Conservation (phyloP, 2,797 vertebrate genomes). For the Buceros bicornis region DNA sequence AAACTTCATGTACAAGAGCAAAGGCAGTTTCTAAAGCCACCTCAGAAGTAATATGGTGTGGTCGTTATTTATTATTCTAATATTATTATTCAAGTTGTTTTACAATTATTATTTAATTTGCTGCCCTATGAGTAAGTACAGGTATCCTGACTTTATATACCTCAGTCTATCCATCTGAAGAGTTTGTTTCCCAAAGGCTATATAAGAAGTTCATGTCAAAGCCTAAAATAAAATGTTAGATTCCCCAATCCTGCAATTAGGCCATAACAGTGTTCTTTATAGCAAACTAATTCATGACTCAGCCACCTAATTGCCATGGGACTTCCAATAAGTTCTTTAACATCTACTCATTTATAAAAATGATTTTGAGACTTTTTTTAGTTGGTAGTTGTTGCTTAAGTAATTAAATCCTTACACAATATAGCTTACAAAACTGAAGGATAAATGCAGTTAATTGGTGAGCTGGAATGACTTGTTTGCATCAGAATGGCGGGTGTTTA, state of each 20-base stretch:
- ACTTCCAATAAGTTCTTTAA: constrained; percentile 43
- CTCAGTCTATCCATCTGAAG: neutral
- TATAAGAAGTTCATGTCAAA: constrained; percentile 11
- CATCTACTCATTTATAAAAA: constrained; percentile 35
- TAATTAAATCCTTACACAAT: constrained; percentile 46
- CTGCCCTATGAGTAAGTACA: constrained; percentile 32
- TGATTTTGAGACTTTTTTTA: neutral
- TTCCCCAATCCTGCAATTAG: constrained; percentile 40
- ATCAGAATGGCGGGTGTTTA: neutral
- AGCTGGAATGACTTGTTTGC: constrained; percentile 13
- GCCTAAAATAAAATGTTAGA: constrained; percentile 40
- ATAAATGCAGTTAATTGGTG: constrained; percentile 43
- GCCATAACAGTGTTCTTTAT: neutral
- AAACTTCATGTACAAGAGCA: neutral
- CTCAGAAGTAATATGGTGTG: neutral
- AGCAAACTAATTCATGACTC: constrained; percentile 52
- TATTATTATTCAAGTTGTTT: constrained; percentile 11
- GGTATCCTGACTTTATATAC: constrained; percentile 31
- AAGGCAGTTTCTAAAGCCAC: neutral
- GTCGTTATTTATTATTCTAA: constrained; percentile 40
- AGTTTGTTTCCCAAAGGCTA: constrained; percentile 46
- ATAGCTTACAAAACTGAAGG: constrained; percentile 40
- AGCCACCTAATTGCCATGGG: constrained; percentile 42
- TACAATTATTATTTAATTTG: constrained; percentile 57
- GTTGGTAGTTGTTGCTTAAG: neutral